phyloP scores from a whole-genome alignment of 2,888 invertebrate genomes.

The Molanna angustata region DNA sequence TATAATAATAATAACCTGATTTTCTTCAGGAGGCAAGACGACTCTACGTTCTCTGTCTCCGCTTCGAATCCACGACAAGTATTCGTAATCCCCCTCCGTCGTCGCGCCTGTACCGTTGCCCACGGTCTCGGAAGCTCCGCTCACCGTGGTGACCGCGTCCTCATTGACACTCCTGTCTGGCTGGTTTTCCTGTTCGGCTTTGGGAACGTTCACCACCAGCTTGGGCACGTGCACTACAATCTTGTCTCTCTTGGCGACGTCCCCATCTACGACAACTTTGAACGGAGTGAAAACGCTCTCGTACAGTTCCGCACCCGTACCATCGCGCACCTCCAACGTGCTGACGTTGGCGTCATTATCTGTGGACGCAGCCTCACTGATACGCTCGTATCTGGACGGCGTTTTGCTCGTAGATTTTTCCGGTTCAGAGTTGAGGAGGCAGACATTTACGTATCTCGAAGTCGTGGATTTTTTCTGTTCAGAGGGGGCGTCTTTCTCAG shows the following conservation, averaged over 20 bases:
- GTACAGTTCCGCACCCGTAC: too few relatives aligned
- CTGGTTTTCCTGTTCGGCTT: background rate
- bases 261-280: background rate
- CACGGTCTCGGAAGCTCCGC: too few relatives aligned
- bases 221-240: background rate
- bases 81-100: slow-evolving; percentile 24
- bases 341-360: too few relatives aligned
- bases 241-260: background rate
- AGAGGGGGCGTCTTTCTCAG: too few relatives aligned
- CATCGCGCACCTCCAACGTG: too few relatives aligned
- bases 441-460: too few relatives aligned
- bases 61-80: slow-evolving; percentile 20
- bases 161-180: background rate
- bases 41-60: background rate
- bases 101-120: background rate
- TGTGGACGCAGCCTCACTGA: background rate
- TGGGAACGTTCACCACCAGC: slow-evolving; percentile 9
- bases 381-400: background rate
- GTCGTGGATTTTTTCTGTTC: background rate
- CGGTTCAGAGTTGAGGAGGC: too few relatives aligned
- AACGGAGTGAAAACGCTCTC: slow-evolving; percentile 30
- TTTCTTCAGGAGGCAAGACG: background rate
- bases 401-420: too few relatives aligned
- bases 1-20: background rate
- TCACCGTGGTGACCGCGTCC: background rate